phyloP scores from a whole-genome alignment of 1,140 invertebrate species.

The Halictus rubicundus region DNA sequence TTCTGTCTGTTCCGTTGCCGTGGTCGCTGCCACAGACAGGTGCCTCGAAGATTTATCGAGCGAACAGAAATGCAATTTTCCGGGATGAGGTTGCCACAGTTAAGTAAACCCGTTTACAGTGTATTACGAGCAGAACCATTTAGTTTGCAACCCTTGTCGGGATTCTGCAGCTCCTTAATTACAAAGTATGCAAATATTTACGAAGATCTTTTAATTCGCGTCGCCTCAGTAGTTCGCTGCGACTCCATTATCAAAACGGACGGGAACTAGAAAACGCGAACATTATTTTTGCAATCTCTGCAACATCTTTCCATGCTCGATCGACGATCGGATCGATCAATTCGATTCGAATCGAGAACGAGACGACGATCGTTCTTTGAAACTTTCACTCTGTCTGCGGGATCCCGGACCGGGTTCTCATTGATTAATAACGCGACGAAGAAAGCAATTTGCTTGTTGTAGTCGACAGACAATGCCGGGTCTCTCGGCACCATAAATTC shows the following conservation, averaged over 20 bases:
- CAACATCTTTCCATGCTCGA: no score
- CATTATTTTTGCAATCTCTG: no score
- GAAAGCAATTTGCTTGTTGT: not conserved
- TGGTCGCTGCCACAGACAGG: not conserved
- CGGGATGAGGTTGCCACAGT: constrained; percentile 32
- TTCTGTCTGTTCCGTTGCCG: constrained; percentile 6
- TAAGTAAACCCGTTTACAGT: constrained; percentile 30
- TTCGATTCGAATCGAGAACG: no score
- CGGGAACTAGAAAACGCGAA: not conserved
- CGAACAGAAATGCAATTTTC: constrained; percentile 52
- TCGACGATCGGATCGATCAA: no score
- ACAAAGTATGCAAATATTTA: constrained; percentile 18
- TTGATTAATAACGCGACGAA: not conserved
- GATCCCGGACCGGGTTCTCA: no score
- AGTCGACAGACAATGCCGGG: not conserved
- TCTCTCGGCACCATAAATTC: not conserved
- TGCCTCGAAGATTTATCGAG: constrained; percentile 41
- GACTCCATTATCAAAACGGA: not conserved
- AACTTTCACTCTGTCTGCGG: no score
- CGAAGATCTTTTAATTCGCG: not conserved
- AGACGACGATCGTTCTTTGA: no score
- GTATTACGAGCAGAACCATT: constrained; percentile 9
- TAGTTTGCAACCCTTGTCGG: constrained; percentile 5
- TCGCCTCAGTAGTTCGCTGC: not conserved
- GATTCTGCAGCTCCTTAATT: constrained; percentile 24